Evolutionary conservation across 2,113 vertebrate genomes (phyloP), one percentile per base, ranked within the genome.

Genomic region (Cygnus buccinator): DNA sequence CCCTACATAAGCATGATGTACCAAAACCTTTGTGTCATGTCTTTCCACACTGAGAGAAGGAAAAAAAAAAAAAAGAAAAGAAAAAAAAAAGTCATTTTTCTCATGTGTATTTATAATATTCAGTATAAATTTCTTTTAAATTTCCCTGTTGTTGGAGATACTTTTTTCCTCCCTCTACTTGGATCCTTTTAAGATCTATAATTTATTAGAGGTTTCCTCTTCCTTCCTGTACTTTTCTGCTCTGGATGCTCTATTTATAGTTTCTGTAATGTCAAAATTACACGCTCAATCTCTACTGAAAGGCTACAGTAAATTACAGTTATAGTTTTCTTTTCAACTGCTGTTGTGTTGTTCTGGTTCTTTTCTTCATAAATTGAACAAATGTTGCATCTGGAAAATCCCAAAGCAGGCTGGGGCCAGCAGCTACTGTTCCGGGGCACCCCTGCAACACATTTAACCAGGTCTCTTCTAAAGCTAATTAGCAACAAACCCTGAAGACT

Each of bases 401-500:
- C 71, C 78, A 95, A 82, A 65, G 83, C 95, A 39, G 7, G 37
- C 33, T 74, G 16, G 2, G 59, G 91, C 85, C 41, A 6, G 48
- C 28, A 93, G 71, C 75, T 92, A 33, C 73, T 91, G 81, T 74
- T 95, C 81, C 72, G 93, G 94, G 95, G 71, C 46, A 91, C 39
- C 74, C 44, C 61, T 76, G 55, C 94, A 84, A 93, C 79, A 59
- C 73, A 59, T 82, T 92, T 89, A 95, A 67, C 66, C 52, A 70
- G 94, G 90, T 66, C 90, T 76, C 89, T 80, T 79, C 71, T 63
- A 94, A 67, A 96, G 57, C 62, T 96, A 93, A 95, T 95, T 76
- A 95, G 58, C 5, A 88, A 25, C 72, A 95, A 95, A 79, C 19
- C 52, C 41, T 18, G 5, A 95, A 96, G 46, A 76, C 55, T 37